A percentile compares a stretch with the other conserved stretches of the same genome.
Conservation (phyloP, 2,888 invertebrate species). For the Ornithoptera priamus region DNA sequence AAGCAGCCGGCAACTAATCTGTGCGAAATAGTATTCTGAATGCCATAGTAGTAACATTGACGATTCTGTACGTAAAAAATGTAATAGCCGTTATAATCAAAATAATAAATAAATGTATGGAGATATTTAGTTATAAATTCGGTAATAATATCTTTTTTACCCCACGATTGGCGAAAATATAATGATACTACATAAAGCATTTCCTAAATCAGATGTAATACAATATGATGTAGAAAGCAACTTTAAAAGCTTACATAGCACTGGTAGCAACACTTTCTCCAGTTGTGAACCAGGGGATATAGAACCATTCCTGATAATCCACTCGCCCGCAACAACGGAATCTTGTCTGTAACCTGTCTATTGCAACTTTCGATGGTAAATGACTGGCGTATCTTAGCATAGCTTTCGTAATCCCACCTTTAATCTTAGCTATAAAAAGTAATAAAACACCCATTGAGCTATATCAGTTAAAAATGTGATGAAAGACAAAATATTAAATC, state of each 20-base stretch:
- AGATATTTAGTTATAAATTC: too few species aligned
- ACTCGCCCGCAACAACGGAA: conserved; percentile 83
- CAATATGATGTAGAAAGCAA: neutral
- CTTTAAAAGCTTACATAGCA: conserved; percentile 43
- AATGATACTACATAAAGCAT: too few species aligned
- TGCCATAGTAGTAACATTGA: too few species aligned
- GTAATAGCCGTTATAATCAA: too few species aligned
- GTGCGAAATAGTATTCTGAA: too few species aligned
- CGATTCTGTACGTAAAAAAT: too few species aligned
- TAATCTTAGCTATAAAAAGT: conserved; percentile 62
- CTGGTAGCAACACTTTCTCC: conserved; percentile 45
- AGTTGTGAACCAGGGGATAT: conserved; percentile 77
- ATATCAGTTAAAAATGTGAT: neutral
- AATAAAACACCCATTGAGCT: conserved; percentile 4
- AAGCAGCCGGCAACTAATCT: too few species aligned
- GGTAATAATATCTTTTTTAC: too few species aligned
- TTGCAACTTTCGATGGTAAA: conserved; percentile 74
- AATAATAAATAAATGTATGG: too few species aligned
- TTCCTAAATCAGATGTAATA: too few species aligned
- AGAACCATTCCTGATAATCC: conserved; percentile 82
- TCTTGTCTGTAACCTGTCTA: conserved; percentile 81
- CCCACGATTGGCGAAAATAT: too few species aligned
- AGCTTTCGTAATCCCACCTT: conserved; percentile 79
- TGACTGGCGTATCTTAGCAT: conserved; percentile 80
- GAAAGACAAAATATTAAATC: neutral